A percentile compares a stretch with the other conserved stretches of the same genome.
Evolutionary conservation across 2,113 vertebrate genomes (phyloP).

Genomic region (Hemibagrus wyckioides): DNA sequence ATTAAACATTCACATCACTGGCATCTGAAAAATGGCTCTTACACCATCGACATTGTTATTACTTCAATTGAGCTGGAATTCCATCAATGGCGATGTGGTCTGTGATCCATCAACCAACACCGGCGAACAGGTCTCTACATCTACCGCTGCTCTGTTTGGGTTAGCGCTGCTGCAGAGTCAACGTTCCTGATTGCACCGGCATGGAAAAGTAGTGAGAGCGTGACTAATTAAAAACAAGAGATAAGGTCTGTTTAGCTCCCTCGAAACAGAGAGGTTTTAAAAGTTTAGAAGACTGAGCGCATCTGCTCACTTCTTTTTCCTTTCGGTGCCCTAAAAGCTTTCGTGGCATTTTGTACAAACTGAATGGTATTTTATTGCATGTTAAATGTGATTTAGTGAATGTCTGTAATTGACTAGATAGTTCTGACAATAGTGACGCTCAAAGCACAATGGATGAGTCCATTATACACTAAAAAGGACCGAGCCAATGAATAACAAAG

Average conservation of each 20-base stretch:
- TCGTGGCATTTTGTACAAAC: background rate
- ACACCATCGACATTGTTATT: slow-evolving; percentile 3
- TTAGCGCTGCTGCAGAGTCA: slow-evolving; percentile 12
- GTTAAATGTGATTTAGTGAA: background rate
- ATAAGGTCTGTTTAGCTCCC: slow-evolving; percentile 32
- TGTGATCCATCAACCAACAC: slow-evolving; percentile 27
- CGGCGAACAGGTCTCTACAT: background rate
- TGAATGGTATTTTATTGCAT: background rate
- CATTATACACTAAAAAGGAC: slow-evolving; percentile 30
- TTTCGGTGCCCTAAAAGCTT: background rate
- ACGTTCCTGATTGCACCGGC: background rate
- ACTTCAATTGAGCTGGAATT: slow-evolving; percentile 10
- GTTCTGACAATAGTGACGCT: background rate
- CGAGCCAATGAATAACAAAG: slow-evolving; percentile 33
- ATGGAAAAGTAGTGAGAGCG: slow-evolving; percentile 30
- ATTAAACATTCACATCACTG: slow-evolving; percentile 22
- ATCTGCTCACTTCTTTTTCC: background rate
- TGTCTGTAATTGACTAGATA: background rate
- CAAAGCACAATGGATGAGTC: background rate
- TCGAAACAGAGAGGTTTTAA: slow-evolving; percentile 8
- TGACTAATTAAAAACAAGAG: slow-evolving; percentile 41
- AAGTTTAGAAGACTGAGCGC: slow-evolving; percentile 1
- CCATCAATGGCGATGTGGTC: slow-evolving; percentile 24
- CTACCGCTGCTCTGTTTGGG: slow-evolving; percentile 25
- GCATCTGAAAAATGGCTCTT: slow-evolving; percentile 28